Evolutionary conservation across 2,888 invertebrate species (phyloP).

Genomic region (Cantharis flavilabris): DNA sequence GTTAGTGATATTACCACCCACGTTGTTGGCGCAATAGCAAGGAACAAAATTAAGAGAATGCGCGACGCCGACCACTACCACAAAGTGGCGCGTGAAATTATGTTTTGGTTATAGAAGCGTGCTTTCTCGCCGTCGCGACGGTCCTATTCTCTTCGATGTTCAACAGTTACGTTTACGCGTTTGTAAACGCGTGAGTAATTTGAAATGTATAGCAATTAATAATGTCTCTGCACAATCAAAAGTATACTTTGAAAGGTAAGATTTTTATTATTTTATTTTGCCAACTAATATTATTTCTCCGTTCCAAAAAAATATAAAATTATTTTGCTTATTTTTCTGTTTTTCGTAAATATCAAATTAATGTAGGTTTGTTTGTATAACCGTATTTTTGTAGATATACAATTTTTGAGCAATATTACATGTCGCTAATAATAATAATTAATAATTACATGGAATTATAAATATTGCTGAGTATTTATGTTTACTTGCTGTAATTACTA

Average conservation of each 20-base stretch:
- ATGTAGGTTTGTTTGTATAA: no score
- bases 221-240: background rate
- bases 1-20: background rate
- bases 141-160: slow-evolving; percentile 1
- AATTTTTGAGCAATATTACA: no score
- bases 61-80: slow-evolving; percentile 23
- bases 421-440: background rate
- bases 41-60: slow-evolving; percentile 19
- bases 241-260: background rate
- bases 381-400: no score
- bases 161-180: background rate
- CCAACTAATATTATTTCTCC: background rate
- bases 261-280: background rate
- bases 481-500: background rate
- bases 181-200: background rate
- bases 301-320: no score
- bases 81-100: slow-evolving; percentile 9
- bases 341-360: no score
- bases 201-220: background rate
- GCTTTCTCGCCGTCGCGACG: slow-evolving; percentile 18
- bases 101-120: slow-evolving; percentile 26
- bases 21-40: slow-evolving; percentile 10
- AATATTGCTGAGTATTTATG: background rate
- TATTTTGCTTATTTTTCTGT: no score
- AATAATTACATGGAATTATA: background rate